phyloP scores from a whole-genome alignment of 2,797 vertebrate genomes.

The Pelobates cultripes region DNA sequence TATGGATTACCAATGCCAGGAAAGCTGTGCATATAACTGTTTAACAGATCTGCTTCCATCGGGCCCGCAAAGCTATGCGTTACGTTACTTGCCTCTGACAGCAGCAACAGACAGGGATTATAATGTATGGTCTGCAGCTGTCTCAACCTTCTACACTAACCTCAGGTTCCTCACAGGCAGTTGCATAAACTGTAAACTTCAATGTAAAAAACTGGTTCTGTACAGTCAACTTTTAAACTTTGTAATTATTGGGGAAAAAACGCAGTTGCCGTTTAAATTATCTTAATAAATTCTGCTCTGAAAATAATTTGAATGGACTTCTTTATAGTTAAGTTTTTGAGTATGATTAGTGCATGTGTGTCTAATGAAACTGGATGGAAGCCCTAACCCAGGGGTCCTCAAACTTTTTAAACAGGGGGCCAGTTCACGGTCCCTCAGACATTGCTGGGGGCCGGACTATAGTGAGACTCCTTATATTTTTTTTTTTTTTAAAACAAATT shows the following conservation, averaged over 20 bases:
- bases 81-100: neutral
- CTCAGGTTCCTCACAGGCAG: slow-evolving; percentile 18
- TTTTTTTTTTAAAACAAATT: no score
- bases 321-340: no score
- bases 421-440: no score
- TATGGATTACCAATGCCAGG: neutral
- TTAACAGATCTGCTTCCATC: neutral
- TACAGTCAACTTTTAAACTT: slow-evolving; percentile 32
- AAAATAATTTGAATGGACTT: neutral
- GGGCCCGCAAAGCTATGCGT: neutral
- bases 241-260: slow-evolving; percentile 42
- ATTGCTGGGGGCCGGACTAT: no score
- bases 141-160: neutral
- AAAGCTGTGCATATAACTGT: neutral
- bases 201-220: neutral
- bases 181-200: slow-evolving; percentile 15
- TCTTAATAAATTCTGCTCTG: slow-evolving; percentile 46
- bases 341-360: no score
- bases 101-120: neutral
- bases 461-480: no score
- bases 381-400: no score
- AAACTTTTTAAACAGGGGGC: no score
- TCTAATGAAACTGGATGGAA: no score
- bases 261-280: slow-evolving; percentile 37
- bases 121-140: neutral